Conservation (phyloP, 2,113 vertebrate genomes). For the Casuarius casuarius region DNA sequence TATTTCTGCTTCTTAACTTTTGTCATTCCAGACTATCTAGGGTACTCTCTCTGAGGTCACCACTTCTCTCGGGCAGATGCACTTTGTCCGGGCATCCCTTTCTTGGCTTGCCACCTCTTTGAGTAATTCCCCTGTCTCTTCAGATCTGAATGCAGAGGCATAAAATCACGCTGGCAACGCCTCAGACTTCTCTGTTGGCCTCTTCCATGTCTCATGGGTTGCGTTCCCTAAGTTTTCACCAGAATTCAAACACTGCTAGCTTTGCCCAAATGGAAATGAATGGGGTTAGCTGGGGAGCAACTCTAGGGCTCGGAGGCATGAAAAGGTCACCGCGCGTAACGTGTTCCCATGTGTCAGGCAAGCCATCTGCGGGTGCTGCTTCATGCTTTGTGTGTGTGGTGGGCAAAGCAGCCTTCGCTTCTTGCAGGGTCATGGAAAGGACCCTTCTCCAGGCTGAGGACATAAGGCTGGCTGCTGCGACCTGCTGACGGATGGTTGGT, state of each 20-base stretch:
- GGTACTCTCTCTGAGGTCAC: no score
- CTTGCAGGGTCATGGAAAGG: accelerated
- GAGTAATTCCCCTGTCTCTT: neutral
- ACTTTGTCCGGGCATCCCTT: neutral
- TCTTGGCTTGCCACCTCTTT: neutral
- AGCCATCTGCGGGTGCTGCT: accelerated
- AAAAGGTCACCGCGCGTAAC: no score
- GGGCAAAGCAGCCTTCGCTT: neutral
- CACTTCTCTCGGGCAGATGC: neutral
- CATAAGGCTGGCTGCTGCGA: neutral
- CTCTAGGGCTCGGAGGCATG: accelerated
- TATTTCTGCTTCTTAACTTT: neutral
- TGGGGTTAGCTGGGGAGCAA: neutral
- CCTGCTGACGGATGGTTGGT: neutral
- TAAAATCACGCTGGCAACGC: neutral
- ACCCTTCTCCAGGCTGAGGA: no score
- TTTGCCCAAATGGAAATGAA: neutral
- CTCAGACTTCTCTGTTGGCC: neutral
- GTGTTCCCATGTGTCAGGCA: accelerated
- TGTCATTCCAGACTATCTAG: neutral
- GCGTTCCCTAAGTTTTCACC: neutral
- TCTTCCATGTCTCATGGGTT: neutral
- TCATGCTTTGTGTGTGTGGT: accelerated
- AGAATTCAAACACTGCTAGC: neutral
- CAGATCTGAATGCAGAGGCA: accelerated